Evolutionary conservation across 1,140 invertebrate genomes (phyloP), one percentile per base, ranked within the genome.

Genomic region (Ceratosolen fusciceps): DNA sequence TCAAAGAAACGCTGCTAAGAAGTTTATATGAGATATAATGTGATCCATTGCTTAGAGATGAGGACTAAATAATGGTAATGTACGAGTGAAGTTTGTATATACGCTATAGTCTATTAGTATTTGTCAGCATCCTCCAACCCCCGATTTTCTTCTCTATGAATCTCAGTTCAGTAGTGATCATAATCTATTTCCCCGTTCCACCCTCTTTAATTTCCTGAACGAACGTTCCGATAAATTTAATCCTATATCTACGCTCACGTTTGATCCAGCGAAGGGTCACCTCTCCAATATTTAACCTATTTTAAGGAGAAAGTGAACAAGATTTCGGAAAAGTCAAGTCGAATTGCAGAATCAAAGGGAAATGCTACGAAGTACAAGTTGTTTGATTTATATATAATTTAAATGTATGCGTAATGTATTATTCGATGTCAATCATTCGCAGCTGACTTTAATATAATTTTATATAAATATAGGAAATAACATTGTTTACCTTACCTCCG

Each of bases 121-220:
- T 72, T 43, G 49, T 26, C 60, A 67, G 43, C 24, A 58, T 77
- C 31, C 72, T 58, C 72, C 24, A 54, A 43, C 60, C 60, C 74
- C 21, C n/a, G 74, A 74, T 80, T 76, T 81, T 74, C 70, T 52
- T 43, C 74, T 43, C 60, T 70, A 79, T 81, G 75, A 81, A 81
- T 77, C 70, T 81, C 54, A 34, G 54, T 24, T 29, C 73, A 21
- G 58, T 65, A 2, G 49, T 71, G 76, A 65, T 80, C 74, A 80
- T 76, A 71, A 80, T 62, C 74, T 75, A 54, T 29, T 54, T 71
- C 68, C 12, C 52, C 47, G 26, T 34, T 58, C 24, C 34, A 43
- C 62, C 71, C 70, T 62, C 62, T 75, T 78, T 81, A 81, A 78
- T 78, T 78, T 81, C 76, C 72, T 71, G 62, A n/a, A 47, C 37